Evolutionary conservation across 2,888 invertebrate genomes (phyloP), one percentile per base, ranked within the genome.

Genomic region (Cordylochernes scorpioides): DNA sequence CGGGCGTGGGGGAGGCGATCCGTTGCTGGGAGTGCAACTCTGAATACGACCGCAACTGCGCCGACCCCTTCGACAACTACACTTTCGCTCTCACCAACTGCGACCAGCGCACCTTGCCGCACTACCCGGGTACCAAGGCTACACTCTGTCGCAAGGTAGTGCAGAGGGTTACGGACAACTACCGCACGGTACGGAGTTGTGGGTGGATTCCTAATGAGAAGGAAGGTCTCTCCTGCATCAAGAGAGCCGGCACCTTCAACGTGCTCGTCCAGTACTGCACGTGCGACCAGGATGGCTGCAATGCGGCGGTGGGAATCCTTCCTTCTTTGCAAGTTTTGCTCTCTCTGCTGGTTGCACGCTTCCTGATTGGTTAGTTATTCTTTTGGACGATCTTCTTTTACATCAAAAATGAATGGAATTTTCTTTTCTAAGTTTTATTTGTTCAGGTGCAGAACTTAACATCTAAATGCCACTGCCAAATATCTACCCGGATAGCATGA

Each of bases 11-110:
- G 15, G 6, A 10, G 2, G 33, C 35, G 4, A 38, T 38, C 22
- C 29, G 65, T 44, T 86, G 86, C 54, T 84, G 77, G 50, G 69
- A 77, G 46, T 86, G 84, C 55, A 86, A 84, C 59, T 84, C 84
- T 35, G 71, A 67, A 38, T 78, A 67, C 49, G 80, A 84, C 54
- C 72, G 73, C 19, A 66, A 78, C 42, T 86, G 86, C 47, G 80
- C 71, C 1, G 75, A 77, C 47, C 71, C 75, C 30, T 84, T 86
- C 50, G 70, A 78, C 49, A 63, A 74, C 14, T 75, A 69, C 53
- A 71, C 73, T 28, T 64, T 82, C 45, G 80, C 77, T 16, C 63
- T 68, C 42, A 69, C 75, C 15, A 73, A 80, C 52, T 86, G 84
- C 55, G 69, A 71, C 30, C 34, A 35, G 25, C 32, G 34, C 16